phyloP scores from a whole-genome alignment of 1,140 invertebrate genomes.

The Periplaneta americana region DNA sequence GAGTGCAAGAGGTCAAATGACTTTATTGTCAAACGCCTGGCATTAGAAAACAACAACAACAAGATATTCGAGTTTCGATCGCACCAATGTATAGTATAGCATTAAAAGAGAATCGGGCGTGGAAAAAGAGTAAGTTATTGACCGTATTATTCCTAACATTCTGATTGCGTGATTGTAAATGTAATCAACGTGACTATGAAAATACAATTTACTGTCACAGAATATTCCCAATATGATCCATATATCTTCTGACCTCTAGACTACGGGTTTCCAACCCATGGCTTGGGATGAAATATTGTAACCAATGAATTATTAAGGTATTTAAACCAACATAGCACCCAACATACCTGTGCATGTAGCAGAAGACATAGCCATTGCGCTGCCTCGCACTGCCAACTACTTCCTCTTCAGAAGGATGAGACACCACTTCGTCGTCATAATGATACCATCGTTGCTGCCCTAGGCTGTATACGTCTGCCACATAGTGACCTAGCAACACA shows the following conservation, averaged over 20 bases:
- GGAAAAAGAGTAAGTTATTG: no score
- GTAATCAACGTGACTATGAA: no score
- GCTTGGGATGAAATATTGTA: background rate
- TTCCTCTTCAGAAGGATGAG: background rate
- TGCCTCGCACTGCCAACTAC: background rate
- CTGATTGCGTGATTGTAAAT: no score
- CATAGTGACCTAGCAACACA: conserved; percentile 4
- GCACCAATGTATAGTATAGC: no score
- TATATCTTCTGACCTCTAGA: background rate
- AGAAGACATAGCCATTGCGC: background rate
- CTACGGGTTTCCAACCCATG: background rate
- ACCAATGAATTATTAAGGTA: background rate
- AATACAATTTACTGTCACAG: no score
- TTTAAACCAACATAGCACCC: conserved; percentile 5
- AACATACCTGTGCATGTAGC: conserved; percentile 11
- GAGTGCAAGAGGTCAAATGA: no score
- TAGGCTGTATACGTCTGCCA: conserved; percentile 2
- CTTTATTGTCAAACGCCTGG: no score
- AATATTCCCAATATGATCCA: background rate
- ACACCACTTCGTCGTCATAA: background rate
- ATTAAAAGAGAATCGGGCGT: no score
- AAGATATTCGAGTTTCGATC: no score
- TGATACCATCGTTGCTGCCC: conserved; percentile 2
- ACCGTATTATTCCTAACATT: no score
- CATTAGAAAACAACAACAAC: no score